Conservation (phyloP, 2,888 invertebrate genomes). For the Linnaemya tessellans region DNA sequence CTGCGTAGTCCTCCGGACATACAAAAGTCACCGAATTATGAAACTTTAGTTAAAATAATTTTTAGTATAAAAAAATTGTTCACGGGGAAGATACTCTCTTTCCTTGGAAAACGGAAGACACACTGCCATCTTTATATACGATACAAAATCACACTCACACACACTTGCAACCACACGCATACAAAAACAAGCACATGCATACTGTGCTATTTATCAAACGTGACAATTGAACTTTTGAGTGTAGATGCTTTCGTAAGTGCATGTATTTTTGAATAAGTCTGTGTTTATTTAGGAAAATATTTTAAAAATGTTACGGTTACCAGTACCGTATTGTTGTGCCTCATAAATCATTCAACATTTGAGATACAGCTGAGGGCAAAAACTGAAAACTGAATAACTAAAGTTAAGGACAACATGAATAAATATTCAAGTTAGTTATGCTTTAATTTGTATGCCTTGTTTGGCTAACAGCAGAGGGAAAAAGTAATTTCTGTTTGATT, state of each 20-base stretch:
- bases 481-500: neutral
- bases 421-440: constrained; percentile 23
- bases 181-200: constrained; percentile 5
- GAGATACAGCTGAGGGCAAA: constrained; percentile 27
- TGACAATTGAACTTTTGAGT: constrained; percentile 49
- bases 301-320: constrained; percentile 37
- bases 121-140: no score
- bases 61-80: no score
- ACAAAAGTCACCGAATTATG: no score
- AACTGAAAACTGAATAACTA: constrained; percentile 8
- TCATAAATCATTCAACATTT: constrained; percentile 70
- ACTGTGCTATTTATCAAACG: constrained; percentile 28
- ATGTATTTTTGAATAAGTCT: constrained; percentile 10
- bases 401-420: constrained; percentile 38
- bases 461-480: neutral
- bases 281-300: constrained; percentile 55
- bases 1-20: no score
- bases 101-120: no score
- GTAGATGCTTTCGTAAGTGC: neutral
- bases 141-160: neutral
- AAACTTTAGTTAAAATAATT: no score
- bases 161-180: neutral
- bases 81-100: no score
- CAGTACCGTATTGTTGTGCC: constrained; percentile 22
- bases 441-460: constrained; percentile 26